A percentile compares a stretch with the other conserved stretches of the same genome.
Conservation (phyloP, 2,888 invertebrate species). For the Hydroisotoma schaefferi region DNA sequence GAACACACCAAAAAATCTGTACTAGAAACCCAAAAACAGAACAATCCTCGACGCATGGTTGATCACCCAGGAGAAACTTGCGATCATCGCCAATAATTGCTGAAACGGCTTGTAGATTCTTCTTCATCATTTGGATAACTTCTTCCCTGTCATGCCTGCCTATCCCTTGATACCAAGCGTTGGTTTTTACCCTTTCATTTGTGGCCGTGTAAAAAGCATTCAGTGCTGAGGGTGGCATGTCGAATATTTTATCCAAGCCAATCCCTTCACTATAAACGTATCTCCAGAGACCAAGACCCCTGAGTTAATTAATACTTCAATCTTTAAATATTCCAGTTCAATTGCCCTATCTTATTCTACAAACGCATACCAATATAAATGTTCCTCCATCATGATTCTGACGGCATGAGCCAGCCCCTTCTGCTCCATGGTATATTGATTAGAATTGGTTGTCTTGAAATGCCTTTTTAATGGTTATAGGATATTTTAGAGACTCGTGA, state of each 20-base stretch:
- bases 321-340: neutral
- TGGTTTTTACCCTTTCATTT: constrained; percentile 9
- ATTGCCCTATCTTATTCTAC: constrained; percentile 41
- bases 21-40: constrained; percentile 53
- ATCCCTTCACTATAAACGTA: constrained; percentile 28
- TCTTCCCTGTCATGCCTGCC: constrained; percentile 40
- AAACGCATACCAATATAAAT: constrained; percentile 54
- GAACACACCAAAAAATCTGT: constrained; percentile 50
- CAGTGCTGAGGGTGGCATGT: constrained; percentile 8
- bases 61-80: constrained; percentile 42
- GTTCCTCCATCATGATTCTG: constrained; percentile 51
- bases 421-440: constrained; percentile 15
- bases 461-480: neutral
- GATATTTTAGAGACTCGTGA: neutral
- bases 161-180: constrained; percentile 37
- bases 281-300: constrained; percentile 37
- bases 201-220: constrained; percentile 9
- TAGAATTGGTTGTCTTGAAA: neutral
- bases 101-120: constrained; percentile 34
- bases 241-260: constrained; percentile 21
- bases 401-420: constrained; percentile 20
- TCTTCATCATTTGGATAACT: constrained; percentile 34
- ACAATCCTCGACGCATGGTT: constrained; percentile 50
- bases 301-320: neutral
- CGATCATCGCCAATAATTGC: constrained; percentile 32